Evolutionary conservation across 2,113 vertebrate genomes (phyloP).

Genomic region (Brachyhypopomus occidentalis): DNA sequence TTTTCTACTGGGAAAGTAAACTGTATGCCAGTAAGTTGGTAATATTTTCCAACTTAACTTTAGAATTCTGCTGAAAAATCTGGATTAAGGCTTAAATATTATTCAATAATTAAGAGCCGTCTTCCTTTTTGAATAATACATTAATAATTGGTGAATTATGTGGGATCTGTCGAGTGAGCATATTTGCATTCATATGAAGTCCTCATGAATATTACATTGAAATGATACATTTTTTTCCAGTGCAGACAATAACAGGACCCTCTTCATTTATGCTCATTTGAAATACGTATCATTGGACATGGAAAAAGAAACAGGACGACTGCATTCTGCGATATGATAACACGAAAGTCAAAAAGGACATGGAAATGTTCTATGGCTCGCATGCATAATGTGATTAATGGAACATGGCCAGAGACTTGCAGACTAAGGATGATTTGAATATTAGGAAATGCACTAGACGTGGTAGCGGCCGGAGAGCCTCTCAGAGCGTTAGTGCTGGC

Average conservation of each 20-base stretch:
- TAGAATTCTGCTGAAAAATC: slow-evolving; percentile 5
- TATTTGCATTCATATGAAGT: slow-evolving; percentile 47
- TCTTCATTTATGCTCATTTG: slow-evolving; percentile 39
- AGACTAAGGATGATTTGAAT: slow-evolving; percentile 23
- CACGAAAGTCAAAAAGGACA: slow-evolving; percentile 25
- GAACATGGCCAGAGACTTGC: slow-evolving; percentile 24
- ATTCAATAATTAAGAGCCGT: slow-evolving; percentile 51
- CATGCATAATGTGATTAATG: slow-evolving; percentile 38
- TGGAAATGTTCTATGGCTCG: slow-evolving; percentile 27
- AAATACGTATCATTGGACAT: slow-evolving; percentile 27
- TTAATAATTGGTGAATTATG: slow-evolving; percentile 49
- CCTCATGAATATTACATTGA: slow-evolving; percentile 51
- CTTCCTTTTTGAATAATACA: slow-evolving; percentile 56
- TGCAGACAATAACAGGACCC: slow-evolving; percentile 18
- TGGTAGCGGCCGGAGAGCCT: background rate
- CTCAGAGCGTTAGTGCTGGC: background rate
- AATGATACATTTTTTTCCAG: slow-evolving; percentile 24
- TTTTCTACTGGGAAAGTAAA: background rate
- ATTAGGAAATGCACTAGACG: slow-evolving; percentile 14
- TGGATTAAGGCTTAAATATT: slow-evolving; percentile 52
- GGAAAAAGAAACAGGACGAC: slow-evolving; percentile 24
- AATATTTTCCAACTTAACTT: slow-evolving; percentile 1
- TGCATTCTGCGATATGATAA: slow-evolving; percentile 24
- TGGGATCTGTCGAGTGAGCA: slow-evolving; percentile 45
- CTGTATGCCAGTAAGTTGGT: slow-evolving; percentile 1